These are phyloP conservation scores for Trachelus troglodyta DNA, from an alignment of 2,888 invertebrate genomes.

Conservation along the genomic window DNA sequence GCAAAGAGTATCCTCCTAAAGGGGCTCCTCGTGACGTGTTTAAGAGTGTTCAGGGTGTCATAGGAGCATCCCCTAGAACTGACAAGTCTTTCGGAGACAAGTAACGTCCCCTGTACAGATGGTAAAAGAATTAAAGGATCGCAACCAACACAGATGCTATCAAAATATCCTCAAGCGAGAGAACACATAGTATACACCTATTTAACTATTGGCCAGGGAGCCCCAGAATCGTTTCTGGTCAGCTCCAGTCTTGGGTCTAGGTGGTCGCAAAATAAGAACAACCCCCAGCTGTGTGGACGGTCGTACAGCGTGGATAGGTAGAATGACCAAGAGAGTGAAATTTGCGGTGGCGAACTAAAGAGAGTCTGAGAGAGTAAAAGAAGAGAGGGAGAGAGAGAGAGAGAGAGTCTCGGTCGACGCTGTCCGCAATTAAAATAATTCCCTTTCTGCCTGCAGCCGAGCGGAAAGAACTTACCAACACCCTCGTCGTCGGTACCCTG, in stretches of 20 bases:
- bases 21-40: slow-evolving; percentile 40
- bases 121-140: neutral
- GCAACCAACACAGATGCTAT: neutral
- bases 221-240: neutral
- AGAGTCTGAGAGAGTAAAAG: slow-evolving; percentile 29
- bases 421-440: slow-evolving; percentile 68
- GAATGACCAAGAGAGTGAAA: slow-evolving; percentile 33
- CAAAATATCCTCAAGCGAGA: neutral
- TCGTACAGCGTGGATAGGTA: slow-evolving; percentile 7
- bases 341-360: slow-evolving; percentile 22
- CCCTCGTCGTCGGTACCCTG: slow-evolving; percentile 47
- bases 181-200: neutral
- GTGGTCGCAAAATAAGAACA: neutral
- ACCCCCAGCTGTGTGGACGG: neutral
- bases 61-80: slow-evolving; percentile 14
- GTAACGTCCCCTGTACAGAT: neutral
- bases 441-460: slow-evolving; percentile 66
- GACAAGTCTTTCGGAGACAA: neutral
- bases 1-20: slow-evolving; percentile 31
- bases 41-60: slow-evolving; percentile 43
- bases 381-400: slow-evolving; percentile 30
- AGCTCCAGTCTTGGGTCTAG: neutral
- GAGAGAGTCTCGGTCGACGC: slow-evolving; percentile 60
- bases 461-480: slow-evolving; percentile 67
- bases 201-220: neutral